Base-by-base conservation (phyloP, 2,797 vertebrate genomes). In the Epinephelus coioides region DNA sequence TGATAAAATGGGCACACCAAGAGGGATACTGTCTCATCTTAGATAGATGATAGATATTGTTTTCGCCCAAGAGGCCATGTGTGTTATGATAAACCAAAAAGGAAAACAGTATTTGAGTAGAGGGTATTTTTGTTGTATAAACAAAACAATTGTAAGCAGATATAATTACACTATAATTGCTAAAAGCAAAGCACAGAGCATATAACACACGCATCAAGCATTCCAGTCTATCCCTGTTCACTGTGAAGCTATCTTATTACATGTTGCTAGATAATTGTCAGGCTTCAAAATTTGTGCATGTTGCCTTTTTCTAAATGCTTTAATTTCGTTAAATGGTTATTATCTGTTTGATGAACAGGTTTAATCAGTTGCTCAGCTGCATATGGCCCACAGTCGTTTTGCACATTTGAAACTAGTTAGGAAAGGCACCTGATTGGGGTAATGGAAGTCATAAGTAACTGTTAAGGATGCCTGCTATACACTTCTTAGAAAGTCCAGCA, bases 301-400 rank as follows among this genome's bases (percentile, higher is more conserved):
- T 54, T 63, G 65, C 64, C 72, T 83, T 80, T 76, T 63, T 2
- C 40, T 43, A 43, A 74, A 43, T 54, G 62, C 49, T 83, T 82
- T 72, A 0, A 73, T 78, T 86, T 85, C 76, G 66, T 73, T 62
- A 63, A 14, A 83, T 64, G 25, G 75, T 89, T 84, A 21, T 73
- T 62, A 88, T 85, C 47, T 49, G 70, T 61, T 19, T 87, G 68
- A 88, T 80, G 74, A 90, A 87, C 74, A 70, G 62, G 78, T 90
- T 91, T 81, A 87, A 92, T 93, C 76, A 89, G 89, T 70, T 53
- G 73, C 84, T 88, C 84, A 61, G 85, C 66, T 83, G 86, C 84
- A 83, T 80, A 34, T 68, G 71, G 50, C 49, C 69, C 50, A 63
- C 46, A 43, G 27, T 71, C 50, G 59, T 30, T n/a, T 47, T 76